Conservation (phyloP, 2,113 vertebrate species). For the Calidris pugnax region DNA sequence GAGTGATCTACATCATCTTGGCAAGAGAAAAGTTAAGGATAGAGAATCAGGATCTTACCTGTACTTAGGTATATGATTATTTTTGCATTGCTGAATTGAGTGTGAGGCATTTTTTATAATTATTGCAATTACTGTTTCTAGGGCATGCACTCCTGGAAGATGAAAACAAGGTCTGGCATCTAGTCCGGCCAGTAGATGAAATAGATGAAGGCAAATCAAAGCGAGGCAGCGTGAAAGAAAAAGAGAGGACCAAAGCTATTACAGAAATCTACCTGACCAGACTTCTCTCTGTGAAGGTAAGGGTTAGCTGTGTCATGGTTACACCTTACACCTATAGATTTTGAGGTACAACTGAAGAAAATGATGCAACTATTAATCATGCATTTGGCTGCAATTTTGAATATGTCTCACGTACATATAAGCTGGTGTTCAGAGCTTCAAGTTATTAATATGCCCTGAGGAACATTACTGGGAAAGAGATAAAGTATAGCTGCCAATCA, state of each 20-base stretch:
- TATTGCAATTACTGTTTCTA: slow-evolving; percentile 55
- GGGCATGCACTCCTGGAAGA: slow-evolving; percentile 95
- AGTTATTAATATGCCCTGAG: background rate
- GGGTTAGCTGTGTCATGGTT: background rate
- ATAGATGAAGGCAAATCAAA: slow-evolving; percentile 95
- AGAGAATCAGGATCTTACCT: background rate
- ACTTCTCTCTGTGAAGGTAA: slow-evolving; percentile 97
- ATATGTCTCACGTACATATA: background rate
- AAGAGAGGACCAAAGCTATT: slow-evolving; percentile 98
- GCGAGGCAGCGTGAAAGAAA: slow-evolving; percentile 95
- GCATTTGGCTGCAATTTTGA: background rate
- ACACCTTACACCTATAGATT: background rate
- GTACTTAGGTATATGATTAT: background rate
- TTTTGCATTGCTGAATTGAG: background rate
- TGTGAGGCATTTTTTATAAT: background rate
- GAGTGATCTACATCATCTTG: background rate
- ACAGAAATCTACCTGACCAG: slow-evolving; percentile 98
- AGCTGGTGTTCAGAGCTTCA: background rate
- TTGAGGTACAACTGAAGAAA: background rate
- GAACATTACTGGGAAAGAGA: background rate
- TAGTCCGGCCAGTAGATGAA: slow-evolving; percentile 91
- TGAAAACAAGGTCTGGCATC: slow-evolving; percentile 93
- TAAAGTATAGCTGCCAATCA: background rate
- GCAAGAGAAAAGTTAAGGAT: background rate
- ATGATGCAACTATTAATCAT: background rate